These are phyloP conservation scores for Octodon degus DNA, from an alignment of 2,113 vertebrate genomes.

Conservation along the genomic window DNA sequence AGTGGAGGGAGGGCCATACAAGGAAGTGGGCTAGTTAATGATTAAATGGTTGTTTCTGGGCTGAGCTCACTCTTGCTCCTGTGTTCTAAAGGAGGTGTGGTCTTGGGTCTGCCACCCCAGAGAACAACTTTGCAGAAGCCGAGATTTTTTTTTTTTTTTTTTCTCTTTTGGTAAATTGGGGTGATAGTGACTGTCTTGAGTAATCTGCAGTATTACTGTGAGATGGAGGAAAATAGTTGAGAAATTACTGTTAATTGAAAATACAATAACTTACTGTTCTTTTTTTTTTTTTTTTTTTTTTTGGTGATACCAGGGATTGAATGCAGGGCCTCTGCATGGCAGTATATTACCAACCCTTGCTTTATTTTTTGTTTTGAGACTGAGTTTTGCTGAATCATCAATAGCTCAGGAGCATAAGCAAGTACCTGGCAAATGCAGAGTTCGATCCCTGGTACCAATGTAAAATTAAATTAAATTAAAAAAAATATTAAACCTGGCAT, in stretches of 20 bases:
- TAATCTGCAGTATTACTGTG: background rate
- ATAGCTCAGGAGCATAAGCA: background rate
- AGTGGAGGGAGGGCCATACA: constrained; percentile 35
- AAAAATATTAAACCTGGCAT: too few species aligned
- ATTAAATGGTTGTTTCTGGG: constrained; percentile 58
- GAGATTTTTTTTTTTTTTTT: background rate
- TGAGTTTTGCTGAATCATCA: background rate
- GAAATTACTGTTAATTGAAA: constrained; percentile 14
- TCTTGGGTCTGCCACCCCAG: background rate
- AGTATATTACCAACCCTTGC: background rate
- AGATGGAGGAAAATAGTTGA: constrained; percentile 5
- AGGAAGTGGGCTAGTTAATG: constrained; percentile 48
- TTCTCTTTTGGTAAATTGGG: background rate
- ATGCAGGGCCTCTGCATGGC: background rate
- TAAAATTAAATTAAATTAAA: too few species aligned
- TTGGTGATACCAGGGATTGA: background rate
- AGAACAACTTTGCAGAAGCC: background rate
- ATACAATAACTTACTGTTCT: background rate
- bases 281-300: background rate
- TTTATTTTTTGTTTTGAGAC: background rate
- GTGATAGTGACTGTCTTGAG: background rate
- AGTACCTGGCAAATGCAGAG: too few species aligned
- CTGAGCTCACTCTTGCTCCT: background rate
- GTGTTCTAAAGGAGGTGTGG: background rate
- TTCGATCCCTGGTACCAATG: too few species aligned